Evolutionary conservation across 2,113 vertebrate species (phyloP), one percentile per base, ranked within the genome.

Genomic region (Catharus bicknelli): DNA sequence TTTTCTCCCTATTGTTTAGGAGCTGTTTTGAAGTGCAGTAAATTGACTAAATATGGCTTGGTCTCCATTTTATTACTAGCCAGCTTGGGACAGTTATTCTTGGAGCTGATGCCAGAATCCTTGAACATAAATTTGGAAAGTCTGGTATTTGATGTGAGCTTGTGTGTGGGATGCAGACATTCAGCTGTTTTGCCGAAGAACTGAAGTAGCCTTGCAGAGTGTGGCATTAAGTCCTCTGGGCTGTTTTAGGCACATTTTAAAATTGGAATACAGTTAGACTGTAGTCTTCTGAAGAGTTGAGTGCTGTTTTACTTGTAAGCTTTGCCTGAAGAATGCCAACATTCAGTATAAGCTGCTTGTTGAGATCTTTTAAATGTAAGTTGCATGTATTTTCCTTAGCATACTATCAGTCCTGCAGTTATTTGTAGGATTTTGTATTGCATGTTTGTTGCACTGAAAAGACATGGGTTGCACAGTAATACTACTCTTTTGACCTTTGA

Each of bases 121-220:
- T 95, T 85, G 38, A 88, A 83, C 7, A n/a, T 30, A 62, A 74
- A 87, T 95, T 93, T 94, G 93, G 74, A 81, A 96, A 90, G 70
- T 92, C 62, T 86, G 38, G 47, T 54, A 51, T 83, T 76, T 92
- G 83, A 90, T 3, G 34, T 79, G 86, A 69, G 55, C 79, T n/a
- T 57, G 72, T 70, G 53, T 75, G 68, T 78, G 77, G 54, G 85
- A 57, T 88, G 75, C 70, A 91, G 93, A 76, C 75, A 42, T 62
- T 95, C 36, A 91, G 70, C 64, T 86, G 53, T 86, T 82, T 54
- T 48, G 50, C 27, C 2, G 15, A 57, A 70, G 81, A 32, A n/a
- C 68, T 55, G n/a, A 78, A 87, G 88, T 68, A 75, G 70, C 23
- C 34, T 48, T 73, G n/a, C 68, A 18, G 54, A 72, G 23, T 32